These are phyloP conservation scores for Lepidurus packardi DNA, from an alignment of 1,140 invertebrate species.

Conservation along the genomic window DNA sequence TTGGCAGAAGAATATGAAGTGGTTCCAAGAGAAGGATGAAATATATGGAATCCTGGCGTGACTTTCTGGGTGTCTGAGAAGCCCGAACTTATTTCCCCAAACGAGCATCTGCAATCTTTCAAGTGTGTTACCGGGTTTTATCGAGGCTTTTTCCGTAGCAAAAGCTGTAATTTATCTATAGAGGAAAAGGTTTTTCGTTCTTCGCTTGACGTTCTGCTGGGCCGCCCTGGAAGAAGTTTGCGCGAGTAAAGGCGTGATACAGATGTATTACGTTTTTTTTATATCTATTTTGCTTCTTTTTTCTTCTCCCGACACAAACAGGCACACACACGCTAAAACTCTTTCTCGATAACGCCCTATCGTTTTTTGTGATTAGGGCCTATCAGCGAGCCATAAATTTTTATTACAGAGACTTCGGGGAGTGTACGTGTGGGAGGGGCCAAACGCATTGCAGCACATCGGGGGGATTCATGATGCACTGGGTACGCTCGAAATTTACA, in stretches of 20 bases:
- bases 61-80: too few relatives aligned
- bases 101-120: slow-evolving; percentile 4
- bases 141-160: neutral
- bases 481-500: too few relatives aligned
- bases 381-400: slow-evolving; percentile 16
- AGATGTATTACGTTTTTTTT: neutral
- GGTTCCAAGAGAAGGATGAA: too few relatives aligned
- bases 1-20: too few relatives aligned
- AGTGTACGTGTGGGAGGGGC: neutral
- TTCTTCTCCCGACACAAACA: neutral
- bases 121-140: neutral
- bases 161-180: slow-evolving; percentile 11
- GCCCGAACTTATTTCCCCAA: neutral
- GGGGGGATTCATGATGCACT: neutral
- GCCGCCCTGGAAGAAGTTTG: slow-evolving; percentile 3
- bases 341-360: slow-evolving; percentile 21
- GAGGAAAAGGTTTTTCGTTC: neutral
- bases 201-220: neutral
- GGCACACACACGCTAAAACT: neutral
- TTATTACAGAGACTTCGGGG: slow-evolving; percentile 1
- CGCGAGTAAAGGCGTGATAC: slow-evolving; percentile 6
- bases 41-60: too few relatives aligned
- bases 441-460: neutral
- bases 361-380: slow-evolving; percentile 22
- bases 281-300: neutral